Base-by-base conservation (phyloP, 2,888 invertebrate genomes). In the Pollenia labialis region DNA sequence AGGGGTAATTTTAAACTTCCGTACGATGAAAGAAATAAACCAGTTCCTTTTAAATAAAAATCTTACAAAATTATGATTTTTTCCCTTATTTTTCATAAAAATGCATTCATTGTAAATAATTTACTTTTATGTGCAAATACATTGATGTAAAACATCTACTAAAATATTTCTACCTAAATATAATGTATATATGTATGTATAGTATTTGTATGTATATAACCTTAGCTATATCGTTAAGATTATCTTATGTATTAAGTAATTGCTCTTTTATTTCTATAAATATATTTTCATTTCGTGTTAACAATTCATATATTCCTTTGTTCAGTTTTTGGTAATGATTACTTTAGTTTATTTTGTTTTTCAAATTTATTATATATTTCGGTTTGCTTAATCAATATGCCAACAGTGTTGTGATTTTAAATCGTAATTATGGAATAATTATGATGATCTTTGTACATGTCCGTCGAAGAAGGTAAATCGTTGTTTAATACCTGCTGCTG, bases 401-500 rank as follows among this genome's bases (percentile, higher is more conserved):
- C 52, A 75, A 69, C 68, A 75, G n/a, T 69, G 48, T 60, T 12
- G 40, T 60, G n/a, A 62, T 60, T 81, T 81, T 74, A 81, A 77
- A 62, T 77, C 48, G 68, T 82, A 56, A 74, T 85, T 74, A 79
- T 77, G 68, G 72, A 72, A 48, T 77, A 79, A 74, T 82, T 74
- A 66, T 77, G 62, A 76, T 74, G 66, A 48, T 82, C 81, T 79
- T 83, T 89, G 90, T 85, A 86, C 88, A 81, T 14, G 14, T 85
- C 81, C 88, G 89, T 72, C 88, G 89, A 64, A 88, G 90, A 68
- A 69, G 64, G 32, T 85, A 90, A 91, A 89, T 93, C 92, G 90
- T 90, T 92, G 91, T 90, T 90, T 90, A 90, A 87, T 89, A 92
- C 89, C 89, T 90, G 91, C 89, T 90, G 91, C 44, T 88, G 85